A percentile compares a stretch with the other conserved stretches of the same genome.
Evolutionary conservation across 2,888 invertebrate species (phyloP).

Genomic region (Tiphia femorata): DNA sequence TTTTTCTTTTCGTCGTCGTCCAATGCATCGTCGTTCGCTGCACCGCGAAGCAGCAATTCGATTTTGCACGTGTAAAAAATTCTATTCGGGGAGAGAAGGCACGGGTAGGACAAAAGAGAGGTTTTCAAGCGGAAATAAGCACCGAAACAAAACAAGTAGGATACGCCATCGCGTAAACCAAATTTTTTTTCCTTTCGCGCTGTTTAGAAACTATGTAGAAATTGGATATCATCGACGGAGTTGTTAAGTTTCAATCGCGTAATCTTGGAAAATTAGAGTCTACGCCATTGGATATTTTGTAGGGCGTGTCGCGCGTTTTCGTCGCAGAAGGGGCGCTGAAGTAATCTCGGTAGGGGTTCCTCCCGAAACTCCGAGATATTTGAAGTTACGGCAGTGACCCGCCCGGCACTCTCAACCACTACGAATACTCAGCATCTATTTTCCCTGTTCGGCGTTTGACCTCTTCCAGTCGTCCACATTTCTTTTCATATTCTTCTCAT

Average conservation of each 20-base stretch:
- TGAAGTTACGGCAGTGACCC: constrained; percentile 12
- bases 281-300: constrained; percentile 7
- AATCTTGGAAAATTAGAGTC: not conserved
- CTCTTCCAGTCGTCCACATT: too few relatives aligned
- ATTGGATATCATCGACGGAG: not conserved
- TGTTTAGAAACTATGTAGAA: not conserved
- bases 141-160: too few relatives aligned
- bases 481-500: too few relatives aligned
- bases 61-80: too few relatives aligned
- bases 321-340: constrained; percentile 4
- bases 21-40: too few relatives aligned
- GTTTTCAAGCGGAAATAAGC: too few relatives aligned
- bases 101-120: too few relatives aligned
- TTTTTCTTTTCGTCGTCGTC: too few relatives aligned
- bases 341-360: constrained; percentile 11
- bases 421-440: constrained; percentile 1
- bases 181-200: not conserved
- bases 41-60: too few relatives aligned
- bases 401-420: not conserved
- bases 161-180: too few relatives aligned
- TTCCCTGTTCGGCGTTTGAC: not conserved
- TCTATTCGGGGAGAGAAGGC: too few relatives aligned
- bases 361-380: not conserved
- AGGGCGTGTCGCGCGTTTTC: constrained; percentile 11
- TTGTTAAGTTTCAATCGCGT: not conserved